Percentiles rank a stretch among this genome's conserved stretches.
These are phyloP conservation scores for Prionchulus punctatus DNA, from an alignment of 2,888 invertebrate species.

Conservation along the genomic window DNA sequence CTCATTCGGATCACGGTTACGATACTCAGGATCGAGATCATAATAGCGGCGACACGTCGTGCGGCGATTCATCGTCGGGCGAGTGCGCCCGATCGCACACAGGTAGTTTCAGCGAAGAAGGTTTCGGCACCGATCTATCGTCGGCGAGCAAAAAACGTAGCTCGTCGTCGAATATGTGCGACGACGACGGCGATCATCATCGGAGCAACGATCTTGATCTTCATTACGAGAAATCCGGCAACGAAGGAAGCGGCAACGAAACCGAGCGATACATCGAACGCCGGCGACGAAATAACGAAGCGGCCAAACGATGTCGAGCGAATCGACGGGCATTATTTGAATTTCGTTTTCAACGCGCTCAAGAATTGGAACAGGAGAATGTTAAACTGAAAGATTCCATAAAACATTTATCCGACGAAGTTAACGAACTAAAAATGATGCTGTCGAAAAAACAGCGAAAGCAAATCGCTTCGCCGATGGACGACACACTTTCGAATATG, in stretches of 20 bases:
- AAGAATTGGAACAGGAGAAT: slow-evolving; percentile 37
- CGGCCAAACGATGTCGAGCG: slow-evolving; percentile 37
- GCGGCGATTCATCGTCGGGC: no score
- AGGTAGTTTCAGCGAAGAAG: no score
- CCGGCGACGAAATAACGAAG: slow-evolving; percentile 38
- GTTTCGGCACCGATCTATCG: no score
- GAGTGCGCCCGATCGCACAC: no score
- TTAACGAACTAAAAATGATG: slow-evolving; percentile 28
- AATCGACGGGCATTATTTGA: slow-evolving; percentile 35
- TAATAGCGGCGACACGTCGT: no score
- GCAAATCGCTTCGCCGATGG: no score
- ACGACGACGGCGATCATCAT: not conserved
- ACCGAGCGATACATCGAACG: slow-evolving; percentile 33
- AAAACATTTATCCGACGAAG: slow-evolving; percentile 28
- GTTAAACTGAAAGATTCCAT: slow-evolving; percentile 33
- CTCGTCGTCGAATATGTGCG: no score
- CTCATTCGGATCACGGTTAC: no score
- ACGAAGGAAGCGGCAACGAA: slow-evolving; percentile 14
- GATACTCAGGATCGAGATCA: no score
- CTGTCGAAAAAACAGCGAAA: no score
- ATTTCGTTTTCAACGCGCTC: slow-evolving; percentile 33
- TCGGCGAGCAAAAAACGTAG: no score
- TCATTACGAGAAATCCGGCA: not conserved
- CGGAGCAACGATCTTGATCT: not conserved
- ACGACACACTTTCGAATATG: no score